phyloP scores from a whole-genome alignment of 1,140 invertebrate species.

The Vanessa atalanta region DNA sequence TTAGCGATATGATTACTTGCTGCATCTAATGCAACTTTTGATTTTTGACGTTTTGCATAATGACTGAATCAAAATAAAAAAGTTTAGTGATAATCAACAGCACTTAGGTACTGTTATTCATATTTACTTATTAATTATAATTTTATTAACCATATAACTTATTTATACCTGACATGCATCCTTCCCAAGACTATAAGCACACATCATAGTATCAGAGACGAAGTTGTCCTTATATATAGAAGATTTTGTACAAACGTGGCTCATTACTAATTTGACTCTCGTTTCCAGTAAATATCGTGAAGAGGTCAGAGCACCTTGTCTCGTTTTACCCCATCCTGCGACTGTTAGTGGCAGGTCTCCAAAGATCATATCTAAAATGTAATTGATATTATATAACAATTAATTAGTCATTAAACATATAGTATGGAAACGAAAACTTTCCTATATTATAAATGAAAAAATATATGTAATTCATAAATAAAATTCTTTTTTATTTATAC shows the following conservation, averaged over 20 bases:
- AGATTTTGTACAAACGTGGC: constrained; percentile 56
- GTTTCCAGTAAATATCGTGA: constrained; percentile 72
- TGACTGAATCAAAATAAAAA: no score
- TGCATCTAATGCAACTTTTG: no score
- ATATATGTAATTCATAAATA: no score
- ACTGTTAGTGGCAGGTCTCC: constrained; percentile 55
- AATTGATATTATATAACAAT: no score
- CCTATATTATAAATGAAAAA: no score
- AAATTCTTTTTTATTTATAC: not conserved
- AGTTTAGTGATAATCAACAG: no score
- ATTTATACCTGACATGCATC: constrained; percentile 80
- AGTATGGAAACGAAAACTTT: no score
- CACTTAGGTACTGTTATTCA: no score
- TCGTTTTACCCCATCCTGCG: constrained; percentile 73
- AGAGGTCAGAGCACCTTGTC: constrained; percentile 69
- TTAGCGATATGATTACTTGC: no score
- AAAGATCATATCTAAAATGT: constrained; percentile 61
- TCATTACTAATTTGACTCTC: constrained; percentile 62
- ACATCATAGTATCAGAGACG: constrained; percentile 74
- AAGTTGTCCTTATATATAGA: constrained; percentile 67
- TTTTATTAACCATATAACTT: not conserved
- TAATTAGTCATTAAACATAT: no score
- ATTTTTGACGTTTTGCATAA: no score
- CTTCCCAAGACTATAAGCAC: constrained; percentile 77
- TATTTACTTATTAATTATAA: no score